These are phyloP conservation scores for Diaprepes abbreviatus DNA, from an alignment of 2,888 invertebrate genomes.

Conservation along the genomic window DNA sequence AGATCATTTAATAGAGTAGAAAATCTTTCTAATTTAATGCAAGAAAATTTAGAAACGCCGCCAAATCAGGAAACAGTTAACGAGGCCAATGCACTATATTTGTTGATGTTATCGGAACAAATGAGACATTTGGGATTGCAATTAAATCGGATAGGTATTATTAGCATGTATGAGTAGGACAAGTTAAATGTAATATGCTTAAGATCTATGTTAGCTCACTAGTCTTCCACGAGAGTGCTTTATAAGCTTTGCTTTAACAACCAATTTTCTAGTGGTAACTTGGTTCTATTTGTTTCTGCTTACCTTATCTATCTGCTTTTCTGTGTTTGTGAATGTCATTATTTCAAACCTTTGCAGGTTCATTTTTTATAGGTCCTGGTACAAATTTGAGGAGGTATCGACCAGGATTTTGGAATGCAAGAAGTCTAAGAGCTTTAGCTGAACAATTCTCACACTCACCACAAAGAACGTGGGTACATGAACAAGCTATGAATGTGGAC, in stretches of 20 bases:
- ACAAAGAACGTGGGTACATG: conserved; percentile 69
- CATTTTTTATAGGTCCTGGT: not conserved
- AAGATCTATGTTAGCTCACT: no score
- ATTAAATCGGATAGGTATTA: conserved; percentile 1
- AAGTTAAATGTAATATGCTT: no score
- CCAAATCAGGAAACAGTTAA: conserved; percentile 19
- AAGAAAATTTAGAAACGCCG: not conserved
- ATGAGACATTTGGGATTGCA: conserved; percentile 30
- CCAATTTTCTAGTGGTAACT: no score
- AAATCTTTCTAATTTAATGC: not conserved
- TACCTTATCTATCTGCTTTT: no score
- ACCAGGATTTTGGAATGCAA: conserved; percentile 20
- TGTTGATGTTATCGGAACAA: conserved; percentile 32
- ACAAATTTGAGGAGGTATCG: not conserved
- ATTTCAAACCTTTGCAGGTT: not conserved
- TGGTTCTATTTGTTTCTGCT: no score
- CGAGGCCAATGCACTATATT: conserved; percentile 33
- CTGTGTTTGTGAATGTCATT: no score
- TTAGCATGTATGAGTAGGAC: no score
- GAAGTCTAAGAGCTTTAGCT: conserved; percentile 18
- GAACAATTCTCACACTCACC: conserved; percentile 68
- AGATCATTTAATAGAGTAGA: not conserved
- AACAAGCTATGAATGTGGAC: conserved; percentile 70
- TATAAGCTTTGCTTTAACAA: no score
- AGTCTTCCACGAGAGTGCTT: no score